Evolutionary conservation across 2,888 invertebrate genomes (phyloP), one percentile per base, ranked within the genome.

Genomic region (Athalia circularis): DNA sequence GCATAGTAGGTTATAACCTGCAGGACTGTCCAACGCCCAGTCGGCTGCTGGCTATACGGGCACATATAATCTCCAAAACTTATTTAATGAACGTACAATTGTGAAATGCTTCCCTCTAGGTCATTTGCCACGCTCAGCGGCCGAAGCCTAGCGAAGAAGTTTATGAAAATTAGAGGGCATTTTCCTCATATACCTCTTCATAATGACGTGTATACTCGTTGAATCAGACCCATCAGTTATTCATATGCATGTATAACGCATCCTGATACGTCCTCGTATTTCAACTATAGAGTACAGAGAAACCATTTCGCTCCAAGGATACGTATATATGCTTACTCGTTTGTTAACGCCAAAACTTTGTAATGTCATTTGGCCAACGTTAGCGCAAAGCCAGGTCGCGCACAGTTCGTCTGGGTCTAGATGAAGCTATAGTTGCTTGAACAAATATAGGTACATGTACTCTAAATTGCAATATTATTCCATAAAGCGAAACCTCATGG

Each of bases 1-100:
- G 29, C 29, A 29, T 29, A 29, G 29, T 29, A 29, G 29, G 29
- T 29, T 29, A 29, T 29, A 29, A 29, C 9, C 9, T 54, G n/a
- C 54, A 7, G 54, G n/a, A 54, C 54, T 7, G 54, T 54, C 54
- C 29, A 29, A 29, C 29, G 29, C 29, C 29, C 29, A 29, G 29
- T 29, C 2, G 29, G 11, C 52, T 52, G 11, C 52, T 11, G 52
- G 8, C 11, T 9, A 7, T 52, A 52, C 2, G 7, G 11, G 8
- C 7, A 7, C 11, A 11, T 52, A 7, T 11, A 52, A 9, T 15
- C 62, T 6, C 43, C 48, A n/a, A 79, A 79, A 79, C 75, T 79
- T 65, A 79, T 79, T 75, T 79, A 76, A 79, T 65, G 75, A 79
- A 57, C 65, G 78, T 15, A 79, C 75, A 76, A 65, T 54, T 47